Conservation (phyloP, 2,113 vertebrate genomes). For the Plecotus auritus region DNA sequence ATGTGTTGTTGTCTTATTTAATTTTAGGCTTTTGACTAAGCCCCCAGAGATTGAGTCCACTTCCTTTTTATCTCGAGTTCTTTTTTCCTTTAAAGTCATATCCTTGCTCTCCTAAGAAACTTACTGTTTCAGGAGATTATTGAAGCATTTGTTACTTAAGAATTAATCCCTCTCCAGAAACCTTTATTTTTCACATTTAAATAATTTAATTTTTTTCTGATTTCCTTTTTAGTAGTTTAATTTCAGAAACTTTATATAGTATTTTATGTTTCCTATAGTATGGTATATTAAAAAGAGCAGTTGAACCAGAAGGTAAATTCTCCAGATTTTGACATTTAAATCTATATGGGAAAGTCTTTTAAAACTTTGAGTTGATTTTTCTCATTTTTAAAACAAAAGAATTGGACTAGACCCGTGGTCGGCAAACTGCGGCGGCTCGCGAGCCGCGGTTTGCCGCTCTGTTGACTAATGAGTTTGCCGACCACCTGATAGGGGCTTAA, state of each 20-base stretch:
- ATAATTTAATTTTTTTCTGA: neutral
- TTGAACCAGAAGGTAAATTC: slow-evolving; percentile 39
- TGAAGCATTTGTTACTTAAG: neutral
- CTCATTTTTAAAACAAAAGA: neutral
- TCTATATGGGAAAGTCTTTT: neutral
- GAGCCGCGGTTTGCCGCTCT: too few relatives aligned
- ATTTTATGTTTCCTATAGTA: neutral
- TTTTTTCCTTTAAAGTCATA: neutral
- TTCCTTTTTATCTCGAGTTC: neutral
- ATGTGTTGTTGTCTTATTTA: neutral
- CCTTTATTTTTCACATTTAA: neutral
- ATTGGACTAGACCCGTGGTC: neutral
- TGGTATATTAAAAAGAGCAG: slow-evolving; percentile 17
- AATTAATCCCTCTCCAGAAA: slow-evolving; percentile 7
- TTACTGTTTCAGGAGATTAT: neutral
- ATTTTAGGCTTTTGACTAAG: neutral
- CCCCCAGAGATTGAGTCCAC: neutral
- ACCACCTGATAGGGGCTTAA: too few relatives aligned
- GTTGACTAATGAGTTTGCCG: too few relatives aligned
- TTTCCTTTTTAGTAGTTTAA: neutral
- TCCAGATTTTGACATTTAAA: slow-evolving; percentile 45
- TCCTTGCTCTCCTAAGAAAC: neutral
- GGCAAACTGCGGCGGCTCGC: too few relatives aligned
- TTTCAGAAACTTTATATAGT: neutral
- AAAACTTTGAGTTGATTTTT: neutral